Conservation (phyloP, 2,113 vertebrate genomes). For the Bubo bubo region DNA sequence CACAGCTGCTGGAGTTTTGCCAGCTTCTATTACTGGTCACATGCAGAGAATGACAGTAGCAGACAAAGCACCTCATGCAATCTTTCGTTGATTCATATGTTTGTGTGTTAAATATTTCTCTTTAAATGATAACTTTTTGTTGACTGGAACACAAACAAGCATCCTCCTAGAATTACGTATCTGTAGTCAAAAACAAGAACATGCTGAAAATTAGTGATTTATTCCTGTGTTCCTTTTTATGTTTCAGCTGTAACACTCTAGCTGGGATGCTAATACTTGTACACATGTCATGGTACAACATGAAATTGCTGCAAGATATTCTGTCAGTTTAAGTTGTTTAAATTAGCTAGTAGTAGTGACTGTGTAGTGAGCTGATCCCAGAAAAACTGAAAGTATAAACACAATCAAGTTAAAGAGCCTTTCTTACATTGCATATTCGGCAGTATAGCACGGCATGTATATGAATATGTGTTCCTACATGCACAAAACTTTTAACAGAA, state of each 20-base stretch:
- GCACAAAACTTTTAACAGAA: background rate
- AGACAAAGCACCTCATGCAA: background rate
- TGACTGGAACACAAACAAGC: background rate
- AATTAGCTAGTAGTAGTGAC: slow-evolving; percentile 4
- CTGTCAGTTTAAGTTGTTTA: slow-evolving; percentile 12
- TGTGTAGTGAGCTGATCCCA: background rate
- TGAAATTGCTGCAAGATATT: background rate
- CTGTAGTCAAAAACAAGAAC: background rate
- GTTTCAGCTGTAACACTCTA: background rate
- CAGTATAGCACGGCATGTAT: background rate
- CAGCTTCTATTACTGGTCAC: slow-evolving; percentile 14
- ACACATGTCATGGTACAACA: background rate
- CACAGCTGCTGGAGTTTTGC: slow-evolving; percentile 17
- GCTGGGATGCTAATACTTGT: slow-evolving; percentile 11
- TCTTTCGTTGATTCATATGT: background rate
- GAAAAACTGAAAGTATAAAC: background rate
- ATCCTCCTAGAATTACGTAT: background rate
- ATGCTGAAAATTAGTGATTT: slow-evolving; percentile 7
- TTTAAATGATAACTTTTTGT: background rate
- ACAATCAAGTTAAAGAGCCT: background rate
- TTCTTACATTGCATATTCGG: background rate
- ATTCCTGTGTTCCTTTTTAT: slow-evolving; percentile 21
- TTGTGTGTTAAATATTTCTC: background rate
- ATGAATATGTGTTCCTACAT: background rate
- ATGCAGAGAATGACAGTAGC: background rate